A percentile compares a stretch with the other conserved stretches of the same genome.
These are phyloP conservation scores for Lasioglossum marginatum DNA, from an alignment of 2,888 invertebrate genomes.

Conservation along the genomic window DNA sequence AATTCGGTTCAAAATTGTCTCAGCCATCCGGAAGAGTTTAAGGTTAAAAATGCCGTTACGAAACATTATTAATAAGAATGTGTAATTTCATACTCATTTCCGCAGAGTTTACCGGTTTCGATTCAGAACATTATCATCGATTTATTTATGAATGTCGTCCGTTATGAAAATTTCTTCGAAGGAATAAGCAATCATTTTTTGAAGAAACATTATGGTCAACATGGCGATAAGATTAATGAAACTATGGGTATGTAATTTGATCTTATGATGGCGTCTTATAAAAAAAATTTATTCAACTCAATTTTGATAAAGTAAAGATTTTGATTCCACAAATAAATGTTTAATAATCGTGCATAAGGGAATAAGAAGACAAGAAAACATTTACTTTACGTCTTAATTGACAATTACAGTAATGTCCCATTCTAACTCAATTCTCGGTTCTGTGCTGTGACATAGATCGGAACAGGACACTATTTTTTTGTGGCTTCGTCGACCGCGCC, in stretches of 20 bases:
- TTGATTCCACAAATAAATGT: background rate
- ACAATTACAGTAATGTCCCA: too few species aligned
- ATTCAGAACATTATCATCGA: constrained; percentile 40
- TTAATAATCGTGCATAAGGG: background rate
- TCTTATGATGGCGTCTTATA: background rate
- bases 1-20: constrained; percentile 1
- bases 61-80: background rate
- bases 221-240: constrained; percentile 16
- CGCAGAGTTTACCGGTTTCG: constrained; percentile 31
- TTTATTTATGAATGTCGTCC: constrained; percentile 62
- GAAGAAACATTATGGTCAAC: constrained; percentile 14
- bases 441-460: too few species aligned
- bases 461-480: too few species aligned
- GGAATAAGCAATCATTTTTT: constrained; percentile 51
- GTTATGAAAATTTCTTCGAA: constrained; percentile 51
- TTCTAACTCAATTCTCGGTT: too few species aligned
- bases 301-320: background rate
- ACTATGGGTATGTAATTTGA: constrained; percentile 46
- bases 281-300: too few species aligned
- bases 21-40: constrained; percentile 25
- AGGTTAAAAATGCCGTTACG: constrained; percentile 29
- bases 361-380: background rate
- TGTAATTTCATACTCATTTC: background rate
- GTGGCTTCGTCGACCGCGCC: too few species aligned
- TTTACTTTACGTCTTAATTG: background rate